phyloP scores from a whole-genome alignment of 2,888 invertebrate genomes.

The Drosophila maculinotata region DNA sequence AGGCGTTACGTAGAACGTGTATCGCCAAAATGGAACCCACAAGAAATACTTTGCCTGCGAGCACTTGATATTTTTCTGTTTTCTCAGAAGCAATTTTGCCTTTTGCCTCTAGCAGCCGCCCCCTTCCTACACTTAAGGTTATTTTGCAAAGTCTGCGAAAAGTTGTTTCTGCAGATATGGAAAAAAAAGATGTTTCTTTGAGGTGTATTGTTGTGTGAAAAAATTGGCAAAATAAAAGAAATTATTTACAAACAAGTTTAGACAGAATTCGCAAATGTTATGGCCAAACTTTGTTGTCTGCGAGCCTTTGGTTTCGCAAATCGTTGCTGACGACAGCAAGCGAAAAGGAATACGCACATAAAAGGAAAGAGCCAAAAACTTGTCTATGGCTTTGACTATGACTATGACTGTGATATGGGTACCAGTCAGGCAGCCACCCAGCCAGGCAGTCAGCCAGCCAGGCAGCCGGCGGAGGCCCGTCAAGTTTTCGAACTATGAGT shows the following conservation, averaged over 20 bases:
- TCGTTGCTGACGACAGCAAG: conserved; percentile 66
- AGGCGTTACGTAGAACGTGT: conserved; percentile 47
- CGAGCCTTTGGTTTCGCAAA: conserved; percentile 23
- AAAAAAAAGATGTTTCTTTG: conserved; percentile 56
- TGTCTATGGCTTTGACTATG: conserved; percentile 19
- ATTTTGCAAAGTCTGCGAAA: conserved; percentile 72
- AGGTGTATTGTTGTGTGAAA: conserved; percentile 78
- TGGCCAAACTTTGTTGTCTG: conserved; percentile 75
- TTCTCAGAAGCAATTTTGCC: conserved; percentile 44
- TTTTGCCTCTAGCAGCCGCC: background rate
- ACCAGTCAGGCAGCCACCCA: conserved; percentile 7
- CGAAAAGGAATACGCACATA: conserved; percentile 29
- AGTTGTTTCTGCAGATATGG: conserved; percentile 56
- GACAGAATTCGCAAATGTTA: conserved; percentile 74
- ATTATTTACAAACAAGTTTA: conserved; percentile 80
- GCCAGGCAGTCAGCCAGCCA: no score
- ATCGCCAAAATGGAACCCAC: conserved; percentile 23
- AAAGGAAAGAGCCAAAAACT: conserved; percentile 36
- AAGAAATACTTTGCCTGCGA: conserved; percentile 30
- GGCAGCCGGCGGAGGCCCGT: conserved; percentile 4
- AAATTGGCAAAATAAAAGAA: conserved; percentile 79
- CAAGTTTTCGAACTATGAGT: conserved; percentile 44
- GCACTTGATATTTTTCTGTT: conserved; percentile 38
- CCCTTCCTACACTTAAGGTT: conserved; percentile 31
- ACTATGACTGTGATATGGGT: conserved; percentile 44